Base-by-base conservation (phyloP, 2,888 invertebrate genomes). In the Griposia aprilina region DNA sequence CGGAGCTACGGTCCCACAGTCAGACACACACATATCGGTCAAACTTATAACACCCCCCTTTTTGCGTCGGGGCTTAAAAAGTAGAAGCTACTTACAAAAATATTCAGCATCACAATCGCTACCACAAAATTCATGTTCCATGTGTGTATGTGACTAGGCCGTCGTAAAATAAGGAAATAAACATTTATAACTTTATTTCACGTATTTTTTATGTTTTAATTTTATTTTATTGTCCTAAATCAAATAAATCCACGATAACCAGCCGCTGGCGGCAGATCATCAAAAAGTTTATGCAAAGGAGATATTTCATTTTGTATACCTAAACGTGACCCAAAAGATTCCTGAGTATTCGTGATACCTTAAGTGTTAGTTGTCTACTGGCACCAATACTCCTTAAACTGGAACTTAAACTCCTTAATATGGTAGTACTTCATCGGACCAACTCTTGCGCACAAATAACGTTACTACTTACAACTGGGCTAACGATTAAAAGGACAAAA, bases 91-190 rank as follows among this genome's bases (percentile, higher is more conserved):
- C 84, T 85, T 63, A 85, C 84, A 7, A 84, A 75, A 57, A 72
- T 50, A 13, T 62, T 63, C 11, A 84, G 23, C 30, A 70, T 41
- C 6, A 63, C 63, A 57, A 78, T 60, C 15, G 48, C 36, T 26
- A 60, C 60, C 36, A 60, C 13, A 26, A 83, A 77, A 57, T 75
- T 76, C 84, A 84, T 84, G 23, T 73, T 85, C 48, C 30, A 65
- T 30, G 50, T 60, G 70, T 62, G 17, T 11, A 52, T 13, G 48
- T 62, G 36, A 62, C 30, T 36, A 23, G 52, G 10, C 11, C 36
- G 69, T 55, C 68, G 17, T 52, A 52, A 69, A 10, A 17, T 55
- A 10, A 63, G n/a, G 17, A 71, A 70, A 81, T 57, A 66, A 62
- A 45, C 23, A n/a, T 68, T 63, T 71, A 68, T 41, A 72, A 55